Evolutionary conservation across 2,113 vertebrate genomes (phyloP).

Genomic region (Gadus chalcogrammus): DNA sequence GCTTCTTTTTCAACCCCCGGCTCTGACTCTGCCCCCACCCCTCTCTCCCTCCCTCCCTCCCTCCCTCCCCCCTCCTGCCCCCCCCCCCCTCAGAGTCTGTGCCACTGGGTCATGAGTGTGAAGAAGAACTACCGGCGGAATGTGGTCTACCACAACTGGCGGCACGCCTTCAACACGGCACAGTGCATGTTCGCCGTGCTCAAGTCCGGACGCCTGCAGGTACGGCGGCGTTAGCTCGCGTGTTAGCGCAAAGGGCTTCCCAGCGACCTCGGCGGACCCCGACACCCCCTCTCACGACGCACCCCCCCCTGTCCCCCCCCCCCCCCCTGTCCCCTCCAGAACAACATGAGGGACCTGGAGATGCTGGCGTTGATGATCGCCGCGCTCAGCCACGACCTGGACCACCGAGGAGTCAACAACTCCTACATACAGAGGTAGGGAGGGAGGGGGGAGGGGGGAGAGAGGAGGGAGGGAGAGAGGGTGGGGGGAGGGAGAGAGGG

Average conservation of each 20-base stretch:
- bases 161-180: conserved; percentile 94
- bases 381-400: conserved; percentile 91
- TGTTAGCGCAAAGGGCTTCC: not conserved
- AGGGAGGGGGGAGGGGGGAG: conserved; percentile 45
- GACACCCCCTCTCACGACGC: not conserved
- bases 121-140: conserved; percentile 99
- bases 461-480: conserved; percentile 53
- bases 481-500: not conserved
- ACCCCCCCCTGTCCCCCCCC: not conserved
- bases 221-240: conserved; percentile 34
- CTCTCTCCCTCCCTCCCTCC: not conserved
- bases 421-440: conserved; percentile 92
- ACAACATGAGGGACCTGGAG: conserved; percentile 84
- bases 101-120: conserved; percentile 94
- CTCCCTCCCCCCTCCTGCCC: not conserved
- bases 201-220: conserved; percentile 91
- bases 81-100: conserved; percentile 79
- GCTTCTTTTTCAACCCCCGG: not conserved
- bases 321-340: conserved; percentile 61
- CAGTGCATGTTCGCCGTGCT: conserved; percentile 97
- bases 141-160: conserved; percentile 97
- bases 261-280: not conserved
- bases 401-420: conserved; percentile 97
- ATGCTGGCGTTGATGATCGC: conserved; percentile 92
- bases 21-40: no score